Evolutionary conservation across 2,113 vertebrate species (phyloP).

Genomic region (Platichthys stellatus): DNA sequence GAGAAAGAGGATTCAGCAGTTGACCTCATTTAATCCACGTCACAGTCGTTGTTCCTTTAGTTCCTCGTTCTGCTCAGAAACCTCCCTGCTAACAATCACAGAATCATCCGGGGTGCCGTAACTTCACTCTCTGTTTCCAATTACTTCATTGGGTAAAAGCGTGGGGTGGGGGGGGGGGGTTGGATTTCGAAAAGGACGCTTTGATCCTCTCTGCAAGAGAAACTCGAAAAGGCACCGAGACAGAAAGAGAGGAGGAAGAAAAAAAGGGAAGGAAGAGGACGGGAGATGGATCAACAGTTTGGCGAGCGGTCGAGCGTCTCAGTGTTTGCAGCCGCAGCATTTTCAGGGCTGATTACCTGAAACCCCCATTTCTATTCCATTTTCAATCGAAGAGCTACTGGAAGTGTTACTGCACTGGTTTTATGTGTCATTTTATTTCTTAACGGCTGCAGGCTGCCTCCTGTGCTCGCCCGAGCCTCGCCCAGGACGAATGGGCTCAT

Average conservation of each 20-base stretch:
- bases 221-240: conserved; percentile 25
- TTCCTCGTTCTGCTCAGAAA: conserved; percentile 28
- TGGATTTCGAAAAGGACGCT: conserved; percentile 45
- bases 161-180: neutral
- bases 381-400: conserved; percentile 41
- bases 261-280: neutral
- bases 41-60: conserved; percentile 7
- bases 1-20: conserved; percentile 1
- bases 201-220: conserved; percentile 63
- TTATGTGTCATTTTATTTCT: conserved; percentile 46
- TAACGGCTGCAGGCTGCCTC: conserved; percentile 24
- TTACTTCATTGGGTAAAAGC: conserved; percentile 55
- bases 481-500: neutral
- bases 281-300: conserved; percentile 47
- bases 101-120: conserved; percentile 15
- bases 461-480: neutral
- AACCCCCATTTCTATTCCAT: conserved; percentile 41
- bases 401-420: conserved; percentile 35
- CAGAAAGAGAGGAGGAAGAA: neutral
- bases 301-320: conserved; percentile 2
- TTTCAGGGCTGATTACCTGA: conserved; percentile 58
- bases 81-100: conserved; percentile 30
- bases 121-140: conserved; percentile 67
- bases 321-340: conserved; percentile 35
- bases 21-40: conserved; percentile 6